A percentile compares a stretch with the other conserved stretches of the same genome.
Evolutionary conservation across 2,113 vertebrate genomes (phyloP).

Genomic region (Xenopus borealis): DNA sequence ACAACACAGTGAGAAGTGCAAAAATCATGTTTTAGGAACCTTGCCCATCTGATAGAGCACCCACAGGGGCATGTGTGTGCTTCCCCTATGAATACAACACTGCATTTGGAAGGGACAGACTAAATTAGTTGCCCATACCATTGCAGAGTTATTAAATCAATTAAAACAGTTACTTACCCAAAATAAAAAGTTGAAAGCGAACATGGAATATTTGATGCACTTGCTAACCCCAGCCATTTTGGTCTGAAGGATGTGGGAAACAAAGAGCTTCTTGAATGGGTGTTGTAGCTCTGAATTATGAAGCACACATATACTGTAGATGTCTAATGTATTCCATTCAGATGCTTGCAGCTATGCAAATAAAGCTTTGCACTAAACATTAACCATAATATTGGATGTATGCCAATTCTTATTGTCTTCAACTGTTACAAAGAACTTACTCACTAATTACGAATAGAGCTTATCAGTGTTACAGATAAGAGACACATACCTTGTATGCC

Average conservation of each 20-base stretch:
- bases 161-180: constrained; percentile 74
- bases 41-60: no score
- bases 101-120: no score
- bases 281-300: not conserved
- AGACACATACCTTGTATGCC: not conserved
- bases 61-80: no score
- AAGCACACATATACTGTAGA: not conserved
- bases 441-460: constrained; percentile 6
- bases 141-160: no score
- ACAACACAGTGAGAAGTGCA: no score
- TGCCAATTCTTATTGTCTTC: constrained; percentile 51
- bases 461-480: constrained; percentile 4
- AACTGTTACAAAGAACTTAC: not conserved
- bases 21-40: no score
- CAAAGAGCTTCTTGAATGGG: not conserved
- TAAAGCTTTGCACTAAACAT: constrained; percentile 57
- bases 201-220: constrained; percentile 81
- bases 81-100: no score
- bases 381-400: constrained; percentile 58
- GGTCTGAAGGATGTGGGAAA: not conserved
- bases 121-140: no score
- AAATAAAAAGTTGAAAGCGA: constrained; percentile 87
- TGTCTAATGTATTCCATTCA: not conserved
- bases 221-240: constrained; percentile 79
- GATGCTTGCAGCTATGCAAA: constrained; percentile 3